Conservation (phyloP, 2,888 invertebrate species). For the Trachelus troglodyta region DNA sequence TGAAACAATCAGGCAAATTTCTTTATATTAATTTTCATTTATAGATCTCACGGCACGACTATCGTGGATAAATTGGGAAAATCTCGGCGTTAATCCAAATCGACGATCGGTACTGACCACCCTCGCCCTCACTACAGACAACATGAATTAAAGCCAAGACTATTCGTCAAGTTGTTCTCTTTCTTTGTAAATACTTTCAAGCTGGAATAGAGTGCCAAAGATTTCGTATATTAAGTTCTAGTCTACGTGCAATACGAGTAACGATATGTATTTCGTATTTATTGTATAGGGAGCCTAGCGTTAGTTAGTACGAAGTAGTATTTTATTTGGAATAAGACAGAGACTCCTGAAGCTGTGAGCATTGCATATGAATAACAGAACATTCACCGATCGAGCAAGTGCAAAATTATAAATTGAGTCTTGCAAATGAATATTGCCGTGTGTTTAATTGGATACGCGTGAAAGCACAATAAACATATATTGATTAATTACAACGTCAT, state of each 20-base stretch:
- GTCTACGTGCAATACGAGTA: slow-evolving; percentile 55
- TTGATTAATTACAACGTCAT: background rate
- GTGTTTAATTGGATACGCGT: background rate
- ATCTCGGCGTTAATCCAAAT: slow-evolving; percentile 93
- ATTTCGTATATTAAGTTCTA: slow-evolving; percentile 38
- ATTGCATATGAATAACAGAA: slow-evolving; percentile 30
- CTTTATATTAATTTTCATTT: slow-evolving; percentile 37
- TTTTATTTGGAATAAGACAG: slow-evolving; percentile 47
- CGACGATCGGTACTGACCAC: slow-evolving; percentile 86
- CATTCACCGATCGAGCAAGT: background rate
- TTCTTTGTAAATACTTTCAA: slow-evolving; percentile 45
- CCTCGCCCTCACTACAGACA: slow-evolving; percentile 81
- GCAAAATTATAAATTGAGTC: background rate
- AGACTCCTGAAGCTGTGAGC: background rate
- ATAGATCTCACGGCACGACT: slow-evolving; percentile 95
- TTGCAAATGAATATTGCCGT: background rate
- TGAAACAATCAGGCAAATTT: slow-evolving; percentile 5
- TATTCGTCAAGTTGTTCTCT: slow-evolving; percentile 19
- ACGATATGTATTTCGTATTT: slow-evolving; percentile 46
- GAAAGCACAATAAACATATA: background rate
- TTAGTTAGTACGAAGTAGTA: slow-evolving; percentile 49
- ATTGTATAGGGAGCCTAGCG: slow-evolving; percentile 30
- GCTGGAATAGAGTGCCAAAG: slow-evolving; percentile 15
- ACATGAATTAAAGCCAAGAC: slow-evolving; percentile 55
- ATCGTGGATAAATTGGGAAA: slow-evolving; percentile 99